Evolutionary conservation across 2,888 invertebrate species (phyloP).

Genomic region (Apodemia zela): DNA sequence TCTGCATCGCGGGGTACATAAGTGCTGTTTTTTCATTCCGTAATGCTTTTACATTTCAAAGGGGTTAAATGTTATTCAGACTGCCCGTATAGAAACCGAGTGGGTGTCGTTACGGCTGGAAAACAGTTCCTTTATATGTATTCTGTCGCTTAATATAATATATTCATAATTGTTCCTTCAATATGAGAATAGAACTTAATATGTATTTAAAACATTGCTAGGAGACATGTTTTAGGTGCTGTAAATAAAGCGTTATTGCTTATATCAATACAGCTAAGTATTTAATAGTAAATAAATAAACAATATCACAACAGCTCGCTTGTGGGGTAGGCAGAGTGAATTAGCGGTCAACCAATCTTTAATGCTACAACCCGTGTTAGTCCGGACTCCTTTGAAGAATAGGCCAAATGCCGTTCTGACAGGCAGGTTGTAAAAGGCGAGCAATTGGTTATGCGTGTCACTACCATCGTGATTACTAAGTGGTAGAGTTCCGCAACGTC

Average conservation of each 20-base stretch:
- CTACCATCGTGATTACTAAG: no score
- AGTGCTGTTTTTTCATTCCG: constrained; percentile 81
- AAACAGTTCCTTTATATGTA: constrained; percentile 35
- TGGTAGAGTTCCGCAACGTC: no score
- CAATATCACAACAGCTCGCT: no score
- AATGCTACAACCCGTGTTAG: no score
- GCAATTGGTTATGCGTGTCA: no score
- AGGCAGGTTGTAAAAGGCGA: no score
- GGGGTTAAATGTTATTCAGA: constrained; percentile 80
- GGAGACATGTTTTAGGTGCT: not conserved
- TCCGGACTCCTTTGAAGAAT: no score
- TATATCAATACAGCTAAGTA: no score
- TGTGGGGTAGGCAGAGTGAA: no score
- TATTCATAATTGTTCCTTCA: constrained; percentile 18
- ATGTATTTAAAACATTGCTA: not conserved
- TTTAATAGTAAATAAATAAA: no score
- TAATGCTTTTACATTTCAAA: constrained; percentile 81
- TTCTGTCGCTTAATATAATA: constrained; percentile 14
- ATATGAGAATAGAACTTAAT: not conserved
- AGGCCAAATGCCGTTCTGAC: no score
- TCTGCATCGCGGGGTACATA: constrained; percentile 78
- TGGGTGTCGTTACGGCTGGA: constrained; percentile 66
- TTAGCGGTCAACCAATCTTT: no score
- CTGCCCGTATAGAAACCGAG: constrained; percentile 64
- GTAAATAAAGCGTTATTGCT: not conserved